These are phyloP conservation scores for Chanos chanos DNA, from an alignment of 2,797 vertebrate species.

Conservation along the genomic window DNA sequence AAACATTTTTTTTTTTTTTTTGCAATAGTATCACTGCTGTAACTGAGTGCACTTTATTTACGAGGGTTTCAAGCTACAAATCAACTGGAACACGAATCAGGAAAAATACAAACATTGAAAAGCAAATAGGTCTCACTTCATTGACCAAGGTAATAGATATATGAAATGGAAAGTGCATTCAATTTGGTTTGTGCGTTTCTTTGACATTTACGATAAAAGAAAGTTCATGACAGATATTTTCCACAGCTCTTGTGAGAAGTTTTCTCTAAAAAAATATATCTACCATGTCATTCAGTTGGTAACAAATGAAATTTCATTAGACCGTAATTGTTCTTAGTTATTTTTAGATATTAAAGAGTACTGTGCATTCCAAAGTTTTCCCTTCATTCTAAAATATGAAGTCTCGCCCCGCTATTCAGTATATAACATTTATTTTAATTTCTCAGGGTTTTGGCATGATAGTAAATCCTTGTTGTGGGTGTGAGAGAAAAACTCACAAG, in stretches of 20 bases:
- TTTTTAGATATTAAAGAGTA: too few relatives aligned
- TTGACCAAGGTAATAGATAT: slow-evolving; percentile 50
- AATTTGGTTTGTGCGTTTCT: slow-evolving; percentile 54
- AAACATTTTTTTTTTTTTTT: neutral
- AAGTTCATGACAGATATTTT: slow-evolving; percentile 27
- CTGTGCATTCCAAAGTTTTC: too few relatives aligned
- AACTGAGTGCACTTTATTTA: neutral
- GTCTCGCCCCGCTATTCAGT: too few relatives aligned
- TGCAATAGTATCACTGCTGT: neutral
- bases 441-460: too few relatives aligned
- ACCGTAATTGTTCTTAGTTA: too few relatives aligned
- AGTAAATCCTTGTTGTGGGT: slow-evolving; percentile 16
- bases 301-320: too few relatives aligned
- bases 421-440: too few relatives aligned
- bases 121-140: slow-evolving; percentile 58
- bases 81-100: slow-evolving; percentile 43
- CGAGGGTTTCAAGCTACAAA: slow-evolving; percentile 15
- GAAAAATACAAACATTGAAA: slow-evolving; percentile 43
- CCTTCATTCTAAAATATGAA: too few relatives aligned
- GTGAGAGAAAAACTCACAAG: slow-evolving; percentile 35
- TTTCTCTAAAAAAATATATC: too few relatives aligned
- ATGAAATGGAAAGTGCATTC: slow-evolving; percentile 56
- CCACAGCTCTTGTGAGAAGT: slow-evolving; percentile 21
- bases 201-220: slow-evolving; percentile 64
- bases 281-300: too few relatives aligned